Percentiles rank a stretch among this genome's conserved stretches.
These are phyloP conservation scores for Pontoporia blainvillei DNA, from an alignment of 2,113 vertebrate genomes.

Conservation along the genomic window DNA sequence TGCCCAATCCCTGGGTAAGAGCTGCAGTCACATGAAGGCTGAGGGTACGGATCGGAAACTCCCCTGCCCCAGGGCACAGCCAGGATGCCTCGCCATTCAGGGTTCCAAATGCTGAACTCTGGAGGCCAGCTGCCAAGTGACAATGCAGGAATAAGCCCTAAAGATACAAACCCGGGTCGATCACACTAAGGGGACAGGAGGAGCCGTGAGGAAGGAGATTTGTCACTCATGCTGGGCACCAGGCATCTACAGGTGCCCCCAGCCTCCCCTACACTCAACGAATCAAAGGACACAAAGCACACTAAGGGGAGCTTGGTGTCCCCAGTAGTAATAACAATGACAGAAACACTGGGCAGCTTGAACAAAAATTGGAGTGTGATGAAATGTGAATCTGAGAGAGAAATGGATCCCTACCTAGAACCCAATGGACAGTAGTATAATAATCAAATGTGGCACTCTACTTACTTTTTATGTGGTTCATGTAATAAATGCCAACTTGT, in stretches of 20 bases:
- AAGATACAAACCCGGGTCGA: background rate
- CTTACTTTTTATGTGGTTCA: conserved; percentile 99
- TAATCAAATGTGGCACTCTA: conserved; percentile 45
- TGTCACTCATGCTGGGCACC: background rate
- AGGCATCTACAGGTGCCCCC: too few species aligned
- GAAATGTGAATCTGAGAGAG: background rate
- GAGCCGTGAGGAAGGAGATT: background rate
- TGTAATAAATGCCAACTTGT: conserved; percentile 98
- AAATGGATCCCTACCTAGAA: background rate
- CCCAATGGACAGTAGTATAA: too few species aligned
- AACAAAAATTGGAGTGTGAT: background rate
- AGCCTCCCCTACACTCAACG: background rate
- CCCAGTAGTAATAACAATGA: background rate
- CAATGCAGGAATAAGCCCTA: background rate
- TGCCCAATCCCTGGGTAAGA: background rate
- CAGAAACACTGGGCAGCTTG: background rate
- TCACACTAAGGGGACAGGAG: background rate
- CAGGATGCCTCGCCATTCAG: background rate
- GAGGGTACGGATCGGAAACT: background rate
- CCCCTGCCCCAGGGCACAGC: background rate
- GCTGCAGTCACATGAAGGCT: background rate
- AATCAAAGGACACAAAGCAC: background rate
- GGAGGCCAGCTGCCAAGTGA: background rate
- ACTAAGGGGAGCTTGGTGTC: background rate
- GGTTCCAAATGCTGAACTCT: rapidly evolving